Base-by-base conservation (phyloP, 1,140 invertebrate genomes). In the Tetranychus urticae region DNA sequence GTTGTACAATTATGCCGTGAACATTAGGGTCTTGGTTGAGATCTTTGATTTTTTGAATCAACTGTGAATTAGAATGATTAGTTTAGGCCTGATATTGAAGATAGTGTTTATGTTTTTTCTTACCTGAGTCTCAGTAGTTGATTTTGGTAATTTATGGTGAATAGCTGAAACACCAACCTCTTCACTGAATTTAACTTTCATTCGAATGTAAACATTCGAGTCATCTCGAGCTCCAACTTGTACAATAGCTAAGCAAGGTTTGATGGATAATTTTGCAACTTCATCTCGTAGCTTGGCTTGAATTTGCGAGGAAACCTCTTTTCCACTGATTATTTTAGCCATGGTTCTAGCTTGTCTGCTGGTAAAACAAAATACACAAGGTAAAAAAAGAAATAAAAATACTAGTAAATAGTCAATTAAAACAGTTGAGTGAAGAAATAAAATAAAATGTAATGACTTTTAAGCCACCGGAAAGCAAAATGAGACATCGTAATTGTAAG, bases 191-290 rank as follows among this genome's bases (percentile, higher is more conserved):
- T 88, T 92, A 31, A 94, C 79, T 76, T 98, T 99, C 82, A 89
- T 91, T 48, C 86, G 77, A 70, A 98, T 98, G 72, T 98, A 99
- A 7, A 98, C 91, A 77, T 97, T 97, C n/a, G 93, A 97, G 74
- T 98, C 94, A 71, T 92, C 88, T 8, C 92, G 77, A 2, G 81
- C 82, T 2, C 94, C 94, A 47, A 98, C 93, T 76, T 81, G 63
- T 33, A 67, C 60, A 39, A 66, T 66, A 50, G 64, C 65, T 35
- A 66, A 57, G 12, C 34, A 33, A 31, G 65, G 64, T 31, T 56
- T 54, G 23, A 65, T 42, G 1, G 54, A 31, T 35, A 64, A 33
- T 7, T 58, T 23, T 2, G 6, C n/a, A 35, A 65, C 62, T 64
- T 56, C n/a, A 34, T 63, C 56, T 33, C 37, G 39, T 3, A 65